Evolutionary conservation across 2,113 vertebrate genomes (phyloP).

Genomic region (Hemibagrus wyckioides): DNA sequence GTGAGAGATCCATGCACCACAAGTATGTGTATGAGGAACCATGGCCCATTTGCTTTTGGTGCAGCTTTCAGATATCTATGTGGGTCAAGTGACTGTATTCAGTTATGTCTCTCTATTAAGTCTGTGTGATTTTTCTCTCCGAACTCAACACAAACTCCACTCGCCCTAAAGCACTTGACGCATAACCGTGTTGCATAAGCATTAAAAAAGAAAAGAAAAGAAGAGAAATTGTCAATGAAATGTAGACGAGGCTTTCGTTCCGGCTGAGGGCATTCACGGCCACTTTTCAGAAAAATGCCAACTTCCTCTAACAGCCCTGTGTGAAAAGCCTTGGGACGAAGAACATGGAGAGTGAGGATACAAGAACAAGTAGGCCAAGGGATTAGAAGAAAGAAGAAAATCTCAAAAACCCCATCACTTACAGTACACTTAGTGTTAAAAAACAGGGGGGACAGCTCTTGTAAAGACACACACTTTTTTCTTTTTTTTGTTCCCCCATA

Average conservation of each 20-base stretch:
- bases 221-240: background rate
- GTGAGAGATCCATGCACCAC: background rate
- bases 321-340: slow-evolving; percentile 28
- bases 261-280: background rate
- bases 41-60: background rate
- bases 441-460: background rate
- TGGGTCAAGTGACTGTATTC: background rate
- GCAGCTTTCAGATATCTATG: background rate
- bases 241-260: background rate
- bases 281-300: background rate
- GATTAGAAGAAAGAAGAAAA: background rate
- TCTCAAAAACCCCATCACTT: background rate
- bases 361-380: too few relatives aligned
- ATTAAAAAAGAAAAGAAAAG: background rate
- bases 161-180: background rate
- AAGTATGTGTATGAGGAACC: background rate
- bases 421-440: slow-evolving; percentile 22
- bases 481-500: background rate
- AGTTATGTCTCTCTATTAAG: background rate
- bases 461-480: background rate
- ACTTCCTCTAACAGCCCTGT: background rate
- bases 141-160: too few relatives aligned
- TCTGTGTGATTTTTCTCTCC: background rate
- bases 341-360: background rate
- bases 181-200: background rate